Evolutionary conservation across 2,113 vertebrate genomes (phyloP).

Genomic region (Ameiurus melas): DNA sequence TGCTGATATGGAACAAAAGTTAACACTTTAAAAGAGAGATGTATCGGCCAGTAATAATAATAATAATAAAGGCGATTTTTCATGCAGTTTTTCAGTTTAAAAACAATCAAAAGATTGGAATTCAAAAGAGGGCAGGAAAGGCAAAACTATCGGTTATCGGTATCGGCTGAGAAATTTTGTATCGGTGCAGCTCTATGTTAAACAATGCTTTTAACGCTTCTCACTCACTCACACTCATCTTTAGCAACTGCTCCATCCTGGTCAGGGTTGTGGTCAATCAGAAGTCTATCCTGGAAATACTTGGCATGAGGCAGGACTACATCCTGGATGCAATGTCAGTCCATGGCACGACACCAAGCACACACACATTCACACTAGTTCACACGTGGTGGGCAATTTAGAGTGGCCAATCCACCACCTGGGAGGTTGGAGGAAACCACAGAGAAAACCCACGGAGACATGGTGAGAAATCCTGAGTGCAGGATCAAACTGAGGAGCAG

Average conservation of each 20-base stretch:
- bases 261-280: not conserved
- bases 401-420: not conserved
- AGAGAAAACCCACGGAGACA: not conserved
- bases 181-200: no score
- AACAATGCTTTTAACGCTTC: no score
- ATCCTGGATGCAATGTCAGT: not conserved
- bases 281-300: not conserved
- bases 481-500: not conserved
- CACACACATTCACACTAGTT: not conserved
- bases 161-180: no score
- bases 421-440: not conserved
- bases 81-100: no score
- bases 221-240: not conserved
- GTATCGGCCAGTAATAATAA: no score
- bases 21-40: no score
- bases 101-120: no score
- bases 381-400: not conserved
- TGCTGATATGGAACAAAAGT: no score
- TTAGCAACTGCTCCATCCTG: not conserved
- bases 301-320: not conserved
- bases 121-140: no score
- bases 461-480: slow-evolving; percentile 43
- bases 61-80: no score
- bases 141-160: no score
- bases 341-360: not conserved